These are phyloP conservation scores for Metopia argyrocephala DNA, from an alignment of 2,888 invertebrate genomes.

Conservation along the genomic window DNA sequence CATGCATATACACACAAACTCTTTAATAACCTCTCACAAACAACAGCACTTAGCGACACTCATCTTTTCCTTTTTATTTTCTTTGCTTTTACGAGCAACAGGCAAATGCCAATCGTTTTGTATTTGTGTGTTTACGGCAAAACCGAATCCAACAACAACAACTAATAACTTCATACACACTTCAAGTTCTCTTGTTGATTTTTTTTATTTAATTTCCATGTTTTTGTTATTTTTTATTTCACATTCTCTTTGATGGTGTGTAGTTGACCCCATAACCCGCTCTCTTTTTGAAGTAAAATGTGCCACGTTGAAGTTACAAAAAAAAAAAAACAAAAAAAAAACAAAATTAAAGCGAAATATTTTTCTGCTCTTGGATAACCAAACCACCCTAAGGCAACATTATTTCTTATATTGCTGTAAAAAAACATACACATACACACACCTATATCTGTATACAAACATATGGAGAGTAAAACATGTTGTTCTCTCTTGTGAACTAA, in stretches of 20 bases:
- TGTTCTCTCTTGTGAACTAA: background rate
- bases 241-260: background rate
- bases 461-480: too few relatives aligned
- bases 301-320: slow-evolving; percentile 51
- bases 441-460: background rate
- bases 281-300: slow-evolving; percentile 12
- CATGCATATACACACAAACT: background rate
- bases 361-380: background rate
- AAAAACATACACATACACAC: background rate
- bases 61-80: slow-evolving; percentile 8
- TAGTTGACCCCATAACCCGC: background rate
- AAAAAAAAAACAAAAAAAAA: background rate
- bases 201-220: background rate
- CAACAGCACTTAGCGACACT: slow-evolving; percentile 7
- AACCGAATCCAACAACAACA: background rate
- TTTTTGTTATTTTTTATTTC: background rate
- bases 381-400: background rate
- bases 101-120: slow-evolving; percentile 61
- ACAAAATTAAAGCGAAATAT: background rate
- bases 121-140: slow-evolving; percentile 24
- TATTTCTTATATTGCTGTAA: background rate
- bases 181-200: slow-evolving; percentile 1
- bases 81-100: slow-evolving; percentile 60
- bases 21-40: background rate
- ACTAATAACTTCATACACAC: background rate